These are phyloP conservation scores for Lepilemur septentrionalis DNA, from an alignment of 2,797 vertebrate species.

Conservation along the genomic window DNA sequence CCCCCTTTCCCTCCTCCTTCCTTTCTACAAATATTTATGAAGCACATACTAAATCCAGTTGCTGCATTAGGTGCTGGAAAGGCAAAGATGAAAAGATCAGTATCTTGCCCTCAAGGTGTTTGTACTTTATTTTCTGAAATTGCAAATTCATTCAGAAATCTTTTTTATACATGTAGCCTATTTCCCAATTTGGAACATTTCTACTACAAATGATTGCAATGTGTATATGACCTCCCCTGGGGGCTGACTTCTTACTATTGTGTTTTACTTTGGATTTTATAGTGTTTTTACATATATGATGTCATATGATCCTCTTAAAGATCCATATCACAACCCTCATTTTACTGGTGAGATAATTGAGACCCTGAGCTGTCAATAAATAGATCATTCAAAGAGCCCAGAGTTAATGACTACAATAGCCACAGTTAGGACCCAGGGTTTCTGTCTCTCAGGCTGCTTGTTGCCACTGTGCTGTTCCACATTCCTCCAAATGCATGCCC, in stretches of 20 bases:
- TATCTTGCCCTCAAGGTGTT: background rate
- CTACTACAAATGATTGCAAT: background rate
- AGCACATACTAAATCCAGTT: background rate
- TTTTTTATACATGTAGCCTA: background rate
- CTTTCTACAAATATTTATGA: background rate
- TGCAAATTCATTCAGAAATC: background rate
- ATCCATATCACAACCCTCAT: background rate
- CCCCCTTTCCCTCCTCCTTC: background rate
- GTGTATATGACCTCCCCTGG: too few relatives aligned
- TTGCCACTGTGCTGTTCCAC: rapidly evolving
- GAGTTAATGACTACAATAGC: background rate
- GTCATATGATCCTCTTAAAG: background rate
- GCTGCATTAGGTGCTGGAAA: background rate
- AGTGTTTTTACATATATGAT: background rate
- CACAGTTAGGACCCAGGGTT: too few relatives aligned
- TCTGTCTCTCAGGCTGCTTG: background rate
- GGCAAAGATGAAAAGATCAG: background rate
- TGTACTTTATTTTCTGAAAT: background rate
- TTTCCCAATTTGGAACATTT: background rate
- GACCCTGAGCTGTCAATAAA: background rate
- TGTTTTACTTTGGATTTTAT: background rate
- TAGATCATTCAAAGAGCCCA: background rate
- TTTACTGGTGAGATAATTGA: background rate
- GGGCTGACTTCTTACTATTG: background rate
- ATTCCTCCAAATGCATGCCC: background rate